phyloP scores from a whole-genome alignment of 1,140 invertebrate species.

The Wasmannia auropunctata region DNA sequence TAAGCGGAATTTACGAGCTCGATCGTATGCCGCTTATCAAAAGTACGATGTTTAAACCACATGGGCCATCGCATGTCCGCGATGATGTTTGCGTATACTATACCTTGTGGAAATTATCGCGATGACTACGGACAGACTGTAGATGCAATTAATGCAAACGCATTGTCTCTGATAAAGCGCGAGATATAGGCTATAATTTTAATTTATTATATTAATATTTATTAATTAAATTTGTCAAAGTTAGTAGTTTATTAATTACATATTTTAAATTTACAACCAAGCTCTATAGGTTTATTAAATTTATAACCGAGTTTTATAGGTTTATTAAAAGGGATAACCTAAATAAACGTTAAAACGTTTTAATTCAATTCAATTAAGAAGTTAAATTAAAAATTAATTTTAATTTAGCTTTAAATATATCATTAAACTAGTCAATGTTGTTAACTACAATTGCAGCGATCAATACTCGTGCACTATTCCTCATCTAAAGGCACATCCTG shows the following conservation, averaged over 20 bases:
- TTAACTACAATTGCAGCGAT: not conserved
- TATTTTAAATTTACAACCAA: not conserved
- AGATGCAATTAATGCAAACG: not conserved
- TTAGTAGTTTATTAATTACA: not conserved
- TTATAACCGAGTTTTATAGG: too few species aligned
- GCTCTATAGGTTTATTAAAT: not conserved
- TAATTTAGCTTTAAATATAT: not conserved
- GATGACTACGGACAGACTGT: not conserved
- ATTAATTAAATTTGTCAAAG: not conserved
- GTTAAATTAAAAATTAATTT: not conserved
- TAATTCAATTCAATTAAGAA: not conserved
- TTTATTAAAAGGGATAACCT: not conserved
- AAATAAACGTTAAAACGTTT: not conserved
- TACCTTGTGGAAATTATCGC: not conserved
- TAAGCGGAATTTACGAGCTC: slow-evolving; percentile 50
- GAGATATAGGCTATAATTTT: not conserved
- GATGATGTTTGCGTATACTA: not conserved
- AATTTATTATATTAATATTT: not conserved
- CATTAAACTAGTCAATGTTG: not conserved
- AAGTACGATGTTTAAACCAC: slow-evolving; percentile 22
- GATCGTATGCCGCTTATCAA: slow-evolving; percentile 43
- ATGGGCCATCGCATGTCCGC: not conserved
- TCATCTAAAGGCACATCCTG: not conserved
- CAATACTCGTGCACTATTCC: not conserved
- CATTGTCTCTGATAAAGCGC: not conserved